Conservation (phyloP, 2,888 invertebrate genomes). For the Eilema caniola region DNA sequence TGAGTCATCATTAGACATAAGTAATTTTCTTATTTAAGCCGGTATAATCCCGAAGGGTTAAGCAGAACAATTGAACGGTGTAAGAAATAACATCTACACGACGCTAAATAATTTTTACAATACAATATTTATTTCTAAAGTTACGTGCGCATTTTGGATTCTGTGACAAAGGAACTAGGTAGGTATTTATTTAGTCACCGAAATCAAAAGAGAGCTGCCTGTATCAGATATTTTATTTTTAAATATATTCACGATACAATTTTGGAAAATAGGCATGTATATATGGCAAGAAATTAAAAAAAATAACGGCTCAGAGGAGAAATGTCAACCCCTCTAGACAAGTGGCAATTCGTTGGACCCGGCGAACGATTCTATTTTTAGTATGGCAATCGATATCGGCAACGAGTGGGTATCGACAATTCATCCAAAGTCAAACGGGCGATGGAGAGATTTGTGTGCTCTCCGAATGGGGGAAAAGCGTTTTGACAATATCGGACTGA, state of each 20-base stretch:
- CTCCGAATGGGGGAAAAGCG: too few relatives aligned
- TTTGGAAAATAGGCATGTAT: constrained; percentile 3
- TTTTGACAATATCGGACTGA: too few relatives aligned
- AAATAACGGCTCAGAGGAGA: background rate
- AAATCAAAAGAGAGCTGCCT: constrained; percentile 47
- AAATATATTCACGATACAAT: background rate
- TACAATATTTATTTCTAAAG: constrained; percentile 28
- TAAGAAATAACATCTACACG: constrained; percentile 28
- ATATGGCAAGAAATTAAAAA: constrained; percentile 20
- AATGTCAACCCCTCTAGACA: too few relatives aligned
- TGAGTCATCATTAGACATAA: background rate
- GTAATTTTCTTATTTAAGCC: background rate
- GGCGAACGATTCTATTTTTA: too few relatives aligned
- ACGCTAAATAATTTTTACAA: constrained; percentile 34
- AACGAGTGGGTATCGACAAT: too few relatives aligned
- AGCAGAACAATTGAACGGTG: constrained; percentile 5
- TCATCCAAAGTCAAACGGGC: too few relatives aligned
- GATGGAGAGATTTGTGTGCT: too few relatives aligned
- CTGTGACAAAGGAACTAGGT: constrained; percentile 42
- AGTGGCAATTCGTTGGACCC: too few relatives aligned
- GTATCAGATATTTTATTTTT: constrained; percentile 4
- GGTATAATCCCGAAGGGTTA: too few relatives aligned
- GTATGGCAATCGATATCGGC: too few relatives aligned
- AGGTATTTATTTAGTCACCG: constrained; percentile 43
- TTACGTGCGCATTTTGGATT: constrained; percentile 45